These are phyloP conservation scores for Centrocercus urophasianus DNA, from an alignment of 2,113 vertebrate species.

Conservation along the genomic window DNA sequence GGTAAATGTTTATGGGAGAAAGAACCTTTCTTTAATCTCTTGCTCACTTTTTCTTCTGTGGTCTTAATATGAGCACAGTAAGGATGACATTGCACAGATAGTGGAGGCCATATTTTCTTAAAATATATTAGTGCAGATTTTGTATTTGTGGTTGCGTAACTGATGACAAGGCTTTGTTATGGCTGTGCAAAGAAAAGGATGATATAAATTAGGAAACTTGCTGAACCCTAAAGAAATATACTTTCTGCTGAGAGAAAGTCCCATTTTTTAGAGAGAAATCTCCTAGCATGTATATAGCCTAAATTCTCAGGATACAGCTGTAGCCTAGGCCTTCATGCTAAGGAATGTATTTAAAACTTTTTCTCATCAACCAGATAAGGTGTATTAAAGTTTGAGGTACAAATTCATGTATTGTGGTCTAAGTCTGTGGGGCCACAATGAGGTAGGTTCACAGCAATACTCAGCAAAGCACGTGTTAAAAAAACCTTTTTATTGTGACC, in stretches of 20 bases:
- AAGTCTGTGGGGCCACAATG: constrained; percentile 4
- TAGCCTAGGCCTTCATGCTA: background rate
- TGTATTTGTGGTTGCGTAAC: background rate
- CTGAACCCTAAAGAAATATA: background rate
- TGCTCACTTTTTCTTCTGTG: background rate
- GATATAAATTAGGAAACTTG: background rate
- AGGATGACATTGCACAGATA: background rate
- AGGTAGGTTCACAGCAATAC: constrained; percentile 41
- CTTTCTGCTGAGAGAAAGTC: background rate
- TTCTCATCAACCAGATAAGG: constrained; percentile 1
- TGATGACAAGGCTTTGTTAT: background rate
- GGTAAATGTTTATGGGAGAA: background rate
- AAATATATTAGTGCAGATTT: background rate
- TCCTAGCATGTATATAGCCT: background rate
- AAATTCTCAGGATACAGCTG: background rate
- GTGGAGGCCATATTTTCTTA: background rate
- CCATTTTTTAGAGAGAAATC: background rate
- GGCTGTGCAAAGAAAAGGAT: background rate
- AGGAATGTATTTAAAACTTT: background rate
- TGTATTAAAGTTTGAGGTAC: constrained; percentile 45
- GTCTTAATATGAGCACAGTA: background rate
- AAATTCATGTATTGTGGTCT: constrained; percentile 60
- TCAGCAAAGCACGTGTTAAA: constrained; percentile 42
- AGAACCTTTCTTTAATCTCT: background rate
- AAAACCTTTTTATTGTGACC: constrained; percentile 36